Evolutionary conservation across 2,113 vertebrate genomes (phyloP), one percentile per base, ranked within the genome.

Genomic region (Noturus placidus): DNA sequence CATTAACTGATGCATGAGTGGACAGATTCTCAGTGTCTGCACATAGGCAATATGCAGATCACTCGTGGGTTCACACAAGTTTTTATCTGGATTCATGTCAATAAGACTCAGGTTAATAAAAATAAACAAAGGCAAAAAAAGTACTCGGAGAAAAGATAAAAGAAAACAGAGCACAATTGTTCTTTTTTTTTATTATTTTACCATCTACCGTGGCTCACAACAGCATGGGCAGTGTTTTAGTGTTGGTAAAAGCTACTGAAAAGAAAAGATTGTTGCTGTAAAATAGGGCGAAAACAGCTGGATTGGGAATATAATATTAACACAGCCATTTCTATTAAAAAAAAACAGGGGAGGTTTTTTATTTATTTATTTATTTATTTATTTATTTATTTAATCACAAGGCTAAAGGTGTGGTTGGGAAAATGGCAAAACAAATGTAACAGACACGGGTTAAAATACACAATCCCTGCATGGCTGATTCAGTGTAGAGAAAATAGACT

Each of bases 141-240:
- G 76, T 69, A 65, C 84, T 35, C 20, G 72, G 88, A 80, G 50
- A 85, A 89, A 77, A 65, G 85, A 30, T 14, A 74, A 83, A 89
- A 89, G n/a, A 89, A 83, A 90, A 57, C 88, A 84, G 84, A 88
- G 92, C 88, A 89, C 87, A 91, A 91, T 89, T 69, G 80, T 84
- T 89, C 57, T 46, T 89, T 90, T 88, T n/a, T n/a, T n/a, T n/a
- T n/a, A n/a, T n/a, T n/a, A n/a, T n/a, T n/a, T 94, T 91, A 92
- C 92, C 92, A 92, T 91, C 89, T 88, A 93, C 87, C 87, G 56
- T 84, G 88, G 88, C 91, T 46, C 91, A 91, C 91, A 92, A 63
- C 92, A 92, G 91, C 91, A 89, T 93, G 93, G 76, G 89, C 89
- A 85, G 65, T 72, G 76, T 86, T 87, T 92, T 80, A 79, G 86